Base-by-base conservation (phyloP, 2,888 invertebrate species). In the Philopedon plagiatum region DNA sequence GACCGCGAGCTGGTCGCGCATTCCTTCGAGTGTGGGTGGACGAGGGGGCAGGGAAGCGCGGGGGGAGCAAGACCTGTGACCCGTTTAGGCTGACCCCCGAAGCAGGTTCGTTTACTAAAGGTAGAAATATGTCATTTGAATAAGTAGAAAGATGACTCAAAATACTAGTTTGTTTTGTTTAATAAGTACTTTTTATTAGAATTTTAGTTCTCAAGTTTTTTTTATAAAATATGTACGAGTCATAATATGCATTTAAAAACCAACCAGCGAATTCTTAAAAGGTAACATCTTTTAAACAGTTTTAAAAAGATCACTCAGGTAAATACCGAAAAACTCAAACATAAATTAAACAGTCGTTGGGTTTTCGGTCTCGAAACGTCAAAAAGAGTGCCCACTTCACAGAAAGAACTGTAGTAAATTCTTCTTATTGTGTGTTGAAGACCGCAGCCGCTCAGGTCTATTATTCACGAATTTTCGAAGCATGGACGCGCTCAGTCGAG, bases 341-440 rank as follows among this genome's bases (percentile, higher is more conserved):
- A 54, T 54, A 54, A 54, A 54, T 54, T 54, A 54, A 7, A 54
- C 18, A 54, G 29, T 54, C 13, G 49, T 49, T 49, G 49, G 49
- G 26, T 26, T 46, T 58, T 37, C 34, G 21, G 58, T 41, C 58
- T 58, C 23, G 62, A 54, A 54, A 64, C 64, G 64, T 64, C 56
- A 66, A 39, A 66, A 68, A 67, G 61, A 23, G 56, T 78, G 81
- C 78, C 82, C 80, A 81, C 79, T 81, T 81, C 82, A 80, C 76
- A 79, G 79, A 80, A 81, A 79, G 79, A 82, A 80, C 79, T 81
- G 82, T 81, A 82, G 83, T 84, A 83, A 83, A 84, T 83, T 83
- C 81, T 78, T 82, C 82, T 83, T 82, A 81, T 82, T 80, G 78
- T 82, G 80, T 82, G 79, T 77, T 77, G 77, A 78, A 77, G 78